Conservation (phyloP, 2,888 invertebrate genomes). For the Atrina japonica region DNA sequence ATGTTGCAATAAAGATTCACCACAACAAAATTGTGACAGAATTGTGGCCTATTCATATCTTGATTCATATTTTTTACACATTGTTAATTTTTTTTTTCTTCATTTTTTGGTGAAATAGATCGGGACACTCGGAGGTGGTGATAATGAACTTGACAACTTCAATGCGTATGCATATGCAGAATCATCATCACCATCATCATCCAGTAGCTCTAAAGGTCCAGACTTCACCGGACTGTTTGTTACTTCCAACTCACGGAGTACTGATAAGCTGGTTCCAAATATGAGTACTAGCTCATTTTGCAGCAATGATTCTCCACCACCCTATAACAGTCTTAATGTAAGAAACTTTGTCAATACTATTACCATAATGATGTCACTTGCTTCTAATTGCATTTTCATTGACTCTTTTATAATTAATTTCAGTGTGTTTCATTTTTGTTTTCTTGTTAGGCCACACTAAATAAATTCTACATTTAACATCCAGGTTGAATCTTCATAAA, state of each 20-base stretch:
- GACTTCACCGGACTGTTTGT: slow-evolving; percentile 64
- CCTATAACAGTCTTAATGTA: slow-evolving; percentile 16
- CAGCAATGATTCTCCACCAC: slow-evolving; percentile 2
- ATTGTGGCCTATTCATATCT: too few relatives aligned
- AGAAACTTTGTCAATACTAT: not conserved
- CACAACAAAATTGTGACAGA: too few relatives aligned
- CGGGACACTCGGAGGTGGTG: slow-evolving; percentile 35
- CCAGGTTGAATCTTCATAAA: too few relatives aligned
- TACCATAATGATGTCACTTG: too few relatives aligned
- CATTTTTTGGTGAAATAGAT: slow-evolving; percentile 32
- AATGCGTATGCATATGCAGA: slow-evolving; percentile 51
- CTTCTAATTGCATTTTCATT: too few relatives aligned
- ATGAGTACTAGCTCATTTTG: slow-evolving; percentile 16
- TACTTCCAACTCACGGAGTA: slow-evolving; percentile 50
- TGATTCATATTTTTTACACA: not conserved
- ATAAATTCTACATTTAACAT: too few relatives aligned
- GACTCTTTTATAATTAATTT: too few relatives aligned
- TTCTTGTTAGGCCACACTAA: too few relatives aligned
- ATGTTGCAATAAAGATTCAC: too few relatives aligned
- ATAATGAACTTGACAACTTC: slow-evolving; percentile 34
- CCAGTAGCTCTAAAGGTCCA: slow-evolving; percentile 51
- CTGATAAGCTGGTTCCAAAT: slow-evolving; percentile 35
- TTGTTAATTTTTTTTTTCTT: not conserved
- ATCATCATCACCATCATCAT: slow-evolving; percentile 33
- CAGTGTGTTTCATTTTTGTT: too few relatives aligned